Evolutionary conservation across 2,113 vertebrate species (phyloP), one percentile per base, ranked within the genome.

Genomic region (Amblyopsis rosae): DNA sequence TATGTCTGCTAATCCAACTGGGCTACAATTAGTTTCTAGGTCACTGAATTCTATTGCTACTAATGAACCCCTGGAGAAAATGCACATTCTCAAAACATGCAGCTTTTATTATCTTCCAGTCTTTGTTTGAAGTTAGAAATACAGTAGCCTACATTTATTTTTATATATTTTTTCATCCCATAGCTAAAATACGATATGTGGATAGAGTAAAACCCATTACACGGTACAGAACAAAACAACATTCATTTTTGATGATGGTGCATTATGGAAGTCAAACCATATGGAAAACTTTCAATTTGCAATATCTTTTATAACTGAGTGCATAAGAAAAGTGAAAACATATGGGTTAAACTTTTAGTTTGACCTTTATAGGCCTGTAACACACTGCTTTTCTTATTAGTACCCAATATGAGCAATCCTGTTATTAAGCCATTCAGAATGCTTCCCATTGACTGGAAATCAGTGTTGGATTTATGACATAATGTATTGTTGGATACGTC

Each of bases 41-140:
- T 92, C 91, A 91, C 75, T 90, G 89, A 91, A 91, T 91, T 87
- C 73, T 69, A 89, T 90, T 89, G 84, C 85, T 82, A 35, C 81
- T 92, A 92, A 92, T 92, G 86, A 92, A 91, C 75, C 89, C 78
- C 84, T 10, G 55, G 90, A 84, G 89, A 89, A 65, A 68, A 74
- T 57, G 65, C 82, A 79, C 72, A 76, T 77, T 81, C 79, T 81
- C 75, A 67, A 86, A 65, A 65, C 80, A 79, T 75, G 76, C 81
- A 81, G 69, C 59, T 65, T 55, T 48, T 53, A 61, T 67, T 47
- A 72, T 49, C 49, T 73, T 67, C 69, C 60, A 71, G 73, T 78
- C 63, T 81, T 83, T 72, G 50, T 62, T 63, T 49, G 69, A 86
- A 82, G 82, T 80, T 85, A 84, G 69, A 81, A 90, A 86, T 59